Conservation (phyloP, 2,888 invertebrate species). For the Cephus runcator region DNA sequence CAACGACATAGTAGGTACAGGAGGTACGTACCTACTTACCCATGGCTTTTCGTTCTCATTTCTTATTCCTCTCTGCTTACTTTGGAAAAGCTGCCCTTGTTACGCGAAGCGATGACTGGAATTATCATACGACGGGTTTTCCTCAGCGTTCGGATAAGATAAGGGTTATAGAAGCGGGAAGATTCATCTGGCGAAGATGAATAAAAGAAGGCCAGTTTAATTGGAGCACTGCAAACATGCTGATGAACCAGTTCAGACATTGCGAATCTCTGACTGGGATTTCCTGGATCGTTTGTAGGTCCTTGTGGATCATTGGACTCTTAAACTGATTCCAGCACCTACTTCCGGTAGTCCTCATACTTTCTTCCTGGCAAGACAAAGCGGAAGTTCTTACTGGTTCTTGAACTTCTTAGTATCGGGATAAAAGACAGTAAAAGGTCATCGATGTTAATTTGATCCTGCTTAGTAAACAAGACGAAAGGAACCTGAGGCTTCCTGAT, state of each 20-base stretch:
- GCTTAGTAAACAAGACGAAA: not conserved
- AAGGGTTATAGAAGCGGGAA: not conserved
- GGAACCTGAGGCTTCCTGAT: not conserved
- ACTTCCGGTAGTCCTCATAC: not conserved
- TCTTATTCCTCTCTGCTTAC: not conserved
- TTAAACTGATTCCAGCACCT: not conserved
- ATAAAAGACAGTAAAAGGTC: not conserved
- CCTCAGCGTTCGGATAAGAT: not conserved
- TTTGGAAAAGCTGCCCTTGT: not conserved
- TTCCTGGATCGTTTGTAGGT: not conserved
- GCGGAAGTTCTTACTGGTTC: not conserved
- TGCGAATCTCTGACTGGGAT: not conserved
- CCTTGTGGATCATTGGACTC: not conserved
- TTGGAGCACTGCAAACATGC: not conserved
- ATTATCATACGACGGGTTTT: not conserved
- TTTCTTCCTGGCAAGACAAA: not conserved
- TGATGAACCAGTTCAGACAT: not conserved
- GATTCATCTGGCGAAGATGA: not conserved
- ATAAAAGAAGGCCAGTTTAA: not conserved
- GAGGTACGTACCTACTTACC: not conserved
- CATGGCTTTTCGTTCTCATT: not conserved
- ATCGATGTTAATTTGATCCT: not conserved
- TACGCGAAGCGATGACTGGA: not conserved
- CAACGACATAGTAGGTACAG: not conserved
- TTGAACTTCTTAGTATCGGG: not conserved